These are phyloP conservation scores for Chirona hameri DNA, from an alignment of 2,888 invertebrate species.

Conservation along the genomic window DNA sequence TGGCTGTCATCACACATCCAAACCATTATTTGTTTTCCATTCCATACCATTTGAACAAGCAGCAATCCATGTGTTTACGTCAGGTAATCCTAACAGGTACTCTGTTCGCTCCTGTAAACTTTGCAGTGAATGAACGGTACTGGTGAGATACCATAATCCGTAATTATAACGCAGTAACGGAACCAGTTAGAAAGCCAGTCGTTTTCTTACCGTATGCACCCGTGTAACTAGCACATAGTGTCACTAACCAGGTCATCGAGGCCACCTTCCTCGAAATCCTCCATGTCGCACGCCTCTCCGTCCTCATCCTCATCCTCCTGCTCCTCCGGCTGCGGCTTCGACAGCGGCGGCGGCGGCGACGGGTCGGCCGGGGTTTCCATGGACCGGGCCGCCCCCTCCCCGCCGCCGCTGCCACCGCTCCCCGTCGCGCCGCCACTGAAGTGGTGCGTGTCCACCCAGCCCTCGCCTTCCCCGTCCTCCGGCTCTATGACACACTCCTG, in stretches of 20 bases:
- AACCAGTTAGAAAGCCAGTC: no score
- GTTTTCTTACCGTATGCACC: no score
- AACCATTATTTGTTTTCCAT: no score
- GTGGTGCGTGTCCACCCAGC: constrained; percentile 99
- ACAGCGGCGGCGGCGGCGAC: constrained; percentile 5
- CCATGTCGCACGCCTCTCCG: constrained; percentile 94
- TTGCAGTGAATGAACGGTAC: no score
- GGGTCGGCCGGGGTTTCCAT: not conserved
- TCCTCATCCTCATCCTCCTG: constrained; percentile 81
- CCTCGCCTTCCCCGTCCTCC: constrained; percentile 57
- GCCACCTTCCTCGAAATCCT: constrained; percentile 94
- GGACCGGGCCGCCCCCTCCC: constrained; percentile 43
- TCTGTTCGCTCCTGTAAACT: no score
- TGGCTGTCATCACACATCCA: no score
- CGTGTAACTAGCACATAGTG: no score
- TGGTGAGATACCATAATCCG: no score
- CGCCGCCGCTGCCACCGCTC: constrained; percentile 51
- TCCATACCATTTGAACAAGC: no score
- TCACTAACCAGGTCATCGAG: constrained; percentile 64
- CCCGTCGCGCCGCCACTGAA: constrained; percentile 56
- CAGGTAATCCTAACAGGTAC: no score
- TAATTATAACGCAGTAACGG: no score
- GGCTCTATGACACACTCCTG: constrained; percentile 69
- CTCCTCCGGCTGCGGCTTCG: constrained; percentile 43
- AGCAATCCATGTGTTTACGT: no score